Conservation (phyloP, 64 coral and sea anemone genomes). For the Pachyseris speciosa region DNA sequence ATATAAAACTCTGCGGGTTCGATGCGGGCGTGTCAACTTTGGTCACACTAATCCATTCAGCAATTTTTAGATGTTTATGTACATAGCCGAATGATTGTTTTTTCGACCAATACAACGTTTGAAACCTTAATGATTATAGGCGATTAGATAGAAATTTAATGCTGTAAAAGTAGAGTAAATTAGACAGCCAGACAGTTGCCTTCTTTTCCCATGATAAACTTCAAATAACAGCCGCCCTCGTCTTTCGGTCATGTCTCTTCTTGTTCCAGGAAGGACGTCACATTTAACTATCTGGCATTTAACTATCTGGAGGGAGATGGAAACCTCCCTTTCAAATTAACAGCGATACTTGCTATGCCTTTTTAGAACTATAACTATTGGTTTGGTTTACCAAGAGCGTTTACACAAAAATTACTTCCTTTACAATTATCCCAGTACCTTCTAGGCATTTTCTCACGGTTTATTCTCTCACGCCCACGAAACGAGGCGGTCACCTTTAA, state of each 20-base stretch:
- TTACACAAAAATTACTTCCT: too few relatives aligned
- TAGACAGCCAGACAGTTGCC: neutral
- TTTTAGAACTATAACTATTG: too few relatives aligned
- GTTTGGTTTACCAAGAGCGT: too few relatives aligned
- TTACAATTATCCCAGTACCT: too few relatives aligned
- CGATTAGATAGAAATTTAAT: constrained; percentile 21
- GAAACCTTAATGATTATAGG: constrained; percentile 1
- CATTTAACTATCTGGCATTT: too few relatives aligned
- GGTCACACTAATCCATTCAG: neutral
- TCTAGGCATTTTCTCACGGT: too few relatives aligned
- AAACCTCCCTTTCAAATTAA: too few relatives aligned
- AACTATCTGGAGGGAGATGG: too few relatives aligned
- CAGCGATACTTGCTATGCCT: too few relatives aligned
- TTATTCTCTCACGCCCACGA: too few relatives aligned
- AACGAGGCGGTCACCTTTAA: too few relatives aligned
- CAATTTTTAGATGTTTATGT: constrained; percentile 21
- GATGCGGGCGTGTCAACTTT: neutral
- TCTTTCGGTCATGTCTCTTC: neutral
- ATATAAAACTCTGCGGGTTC: neutral
- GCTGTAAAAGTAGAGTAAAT: neutral
- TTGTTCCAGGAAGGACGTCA: neutral
- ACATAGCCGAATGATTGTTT: constrained; percentile 16
- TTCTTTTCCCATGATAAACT: neutral
- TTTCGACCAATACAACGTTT: constrained; percentile 47
- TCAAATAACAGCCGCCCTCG: neutral